These are phyloP conservation scores for Tachysurus vachellii DNA, from an alignment of 2,113 vertebrate species.

Conservation along the genomic window DNA sequence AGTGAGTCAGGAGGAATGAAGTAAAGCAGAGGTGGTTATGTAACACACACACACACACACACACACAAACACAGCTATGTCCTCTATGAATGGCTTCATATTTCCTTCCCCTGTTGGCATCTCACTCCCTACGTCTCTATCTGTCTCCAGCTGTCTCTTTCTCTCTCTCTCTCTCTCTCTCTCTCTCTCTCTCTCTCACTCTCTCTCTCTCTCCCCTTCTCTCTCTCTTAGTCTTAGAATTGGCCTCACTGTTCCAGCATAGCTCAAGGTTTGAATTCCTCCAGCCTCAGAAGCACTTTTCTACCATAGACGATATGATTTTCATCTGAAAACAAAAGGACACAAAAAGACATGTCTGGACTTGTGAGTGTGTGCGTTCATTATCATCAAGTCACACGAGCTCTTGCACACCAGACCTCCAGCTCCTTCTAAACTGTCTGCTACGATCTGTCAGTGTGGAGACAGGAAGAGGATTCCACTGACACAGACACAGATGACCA, in stretches of 20 bases:
- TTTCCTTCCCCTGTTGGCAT: conserved; percentile 2
- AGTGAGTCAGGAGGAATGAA: conserved; percentile 33
- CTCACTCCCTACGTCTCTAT: conserved; percentile 22
- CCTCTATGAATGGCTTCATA: conserved; percentile 6
- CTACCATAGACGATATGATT: background rate
- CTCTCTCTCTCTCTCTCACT: conserved; percentile 27
- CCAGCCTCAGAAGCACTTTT: background rate
- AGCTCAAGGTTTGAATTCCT: background rate
- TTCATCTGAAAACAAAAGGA: background rate
- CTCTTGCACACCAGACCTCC: background rate
- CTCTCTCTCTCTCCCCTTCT: background rate
- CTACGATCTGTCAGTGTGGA: background rate
- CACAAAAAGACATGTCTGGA: background rate
- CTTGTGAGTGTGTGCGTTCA: background rate
- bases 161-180: background rate
- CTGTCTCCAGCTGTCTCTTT: conserved; percentile 9
- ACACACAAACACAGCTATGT: background rate
- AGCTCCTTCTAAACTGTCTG: background rate
- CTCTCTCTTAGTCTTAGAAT: no score
- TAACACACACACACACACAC: conserved; percentile 49
- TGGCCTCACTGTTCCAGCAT: no score
- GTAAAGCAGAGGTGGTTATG: conserved; percentile 45
- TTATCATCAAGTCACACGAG: background rate
- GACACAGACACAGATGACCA: background rate
- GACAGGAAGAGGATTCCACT: background rate